phyloP scores from a whole-genome alignment of 2,888 invertebrate species.

The Andrena camellia region DNA sequence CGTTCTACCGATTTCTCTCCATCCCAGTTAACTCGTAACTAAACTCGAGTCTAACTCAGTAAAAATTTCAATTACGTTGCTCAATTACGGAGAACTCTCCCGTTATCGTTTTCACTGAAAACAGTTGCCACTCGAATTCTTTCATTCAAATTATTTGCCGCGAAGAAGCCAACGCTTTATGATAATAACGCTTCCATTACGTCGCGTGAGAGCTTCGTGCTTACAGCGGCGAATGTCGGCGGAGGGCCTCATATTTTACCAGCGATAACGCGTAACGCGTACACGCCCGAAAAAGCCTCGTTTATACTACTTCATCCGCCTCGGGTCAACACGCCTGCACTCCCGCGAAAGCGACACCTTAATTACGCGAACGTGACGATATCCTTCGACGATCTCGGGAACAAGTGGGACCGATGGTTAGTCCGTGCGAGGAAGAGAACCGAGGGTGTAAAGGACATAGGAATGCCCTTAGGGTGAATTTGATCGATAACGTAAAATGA shows the following conservation, averaged over 20 bases:
- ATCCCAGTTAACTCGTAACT: not conserved
- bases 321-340: not conserved
- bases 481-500: too few species aligned
- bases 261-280: conserved; percentile 32
- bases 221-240: conserved; percentile 4
- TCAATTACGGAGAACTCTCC: not conserved
- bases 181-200: conserved; percentile 40
- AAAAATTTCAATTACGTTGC: not conserved
- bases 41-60: not conserved
- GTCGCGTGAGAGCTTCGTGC: conserved; percentile 1
- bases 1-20: not conserved
- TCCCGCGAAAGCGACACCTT: conserved; percentile 12
- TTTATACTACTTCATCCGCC: conserved; percentile 28
- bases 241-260: conserved; percentile 17
- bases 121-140: not conserved
- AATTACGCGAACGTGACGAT: conserved; percentile 21
- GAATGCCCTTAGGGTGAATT: too few species aligned
- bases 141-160: conserved; percentile 20
- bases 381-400: not conserved
- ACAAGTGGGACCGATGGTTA: too few species aligned
- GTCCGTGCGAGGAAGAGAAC: too few species aligned
- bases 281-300: conserved; percentile 24
- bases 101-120: conserved; percentile 6
- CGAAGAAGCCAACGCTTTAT: conserved; percentile 18
- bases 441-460: not conserved